phyloP scores from a whole-genome alignment of 2,797 vertebrate genomes.

The Pempheris klunzingeri region DNA sequence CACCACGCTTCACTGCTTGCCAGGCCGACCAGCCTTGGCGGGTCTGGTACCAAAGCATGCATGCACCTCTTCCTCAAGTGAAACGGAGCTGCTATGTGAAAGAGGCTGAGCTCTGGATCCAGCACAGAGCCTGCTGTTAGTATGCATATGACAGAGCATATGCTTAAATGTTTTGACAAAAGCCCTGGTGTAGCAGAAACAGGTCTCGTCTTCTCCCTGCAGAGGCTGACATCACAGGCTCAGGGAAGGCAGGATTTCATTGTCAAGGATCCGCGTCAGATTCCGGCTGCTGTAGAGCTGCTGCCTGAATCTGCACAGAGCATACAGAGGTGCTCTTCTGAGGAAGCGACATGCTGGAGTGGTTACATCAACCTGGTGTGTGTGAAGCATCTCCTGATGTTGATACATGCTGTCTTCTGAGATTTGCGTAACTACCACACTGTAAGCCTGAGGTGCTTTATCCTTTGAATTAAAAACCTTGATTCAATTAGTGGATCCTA shows the following conservation, averaged over 20 bases:
- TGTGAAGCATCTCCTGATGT: conserved; percentile 18
- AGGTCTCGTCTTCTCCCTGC: background rate
- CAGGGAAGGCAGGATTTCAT: conserved; percentile 1
- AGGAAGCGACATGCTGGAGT: background rate
- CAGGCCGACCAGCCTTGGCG: conserved; percentile 5
- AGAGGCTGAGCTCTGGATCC: conserved; percentile 12
- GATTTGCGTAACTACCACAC: background rate
- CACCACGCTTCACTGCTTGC: background rate
- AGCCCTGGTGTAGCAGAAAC: conserved; percentile 6
- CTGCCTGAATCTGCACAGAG: background rate
- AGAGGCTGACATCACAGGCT: conserved; percentile 27
- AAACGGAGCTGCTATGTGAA: conserved; percentile 3
- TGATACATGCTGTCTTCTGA: conserved; percentile 1
- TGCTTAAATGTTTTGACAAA: conserved; percentile 44
- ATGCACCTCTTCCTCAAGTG: background rate
- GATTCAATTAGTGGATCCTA: conserved; percentile 37
- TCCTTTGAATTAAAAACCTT: background rate
- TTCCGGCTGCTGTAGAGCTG: conserved; percentile 22
- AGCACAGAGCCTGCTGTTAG: conserved; percentile 3
- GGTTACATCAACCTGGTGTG: conserved; percentile 28
- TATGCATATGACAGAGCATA: conserved; percentile 29
- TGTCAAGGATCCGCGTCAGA: background rate
- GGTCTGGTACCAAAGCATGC: background rate
- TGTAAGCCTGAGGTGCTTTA: conserved; percentile 11
- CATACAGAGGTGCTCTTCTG: conserved; percentile 7